Percentiles rank a stretch among this genome's conserved stretches.
These are phyloP conservation scores for Silurus asotus DNA, from an alignment of 2,113 vertebrate genomes.

Conservation along the genomic window DNA sequence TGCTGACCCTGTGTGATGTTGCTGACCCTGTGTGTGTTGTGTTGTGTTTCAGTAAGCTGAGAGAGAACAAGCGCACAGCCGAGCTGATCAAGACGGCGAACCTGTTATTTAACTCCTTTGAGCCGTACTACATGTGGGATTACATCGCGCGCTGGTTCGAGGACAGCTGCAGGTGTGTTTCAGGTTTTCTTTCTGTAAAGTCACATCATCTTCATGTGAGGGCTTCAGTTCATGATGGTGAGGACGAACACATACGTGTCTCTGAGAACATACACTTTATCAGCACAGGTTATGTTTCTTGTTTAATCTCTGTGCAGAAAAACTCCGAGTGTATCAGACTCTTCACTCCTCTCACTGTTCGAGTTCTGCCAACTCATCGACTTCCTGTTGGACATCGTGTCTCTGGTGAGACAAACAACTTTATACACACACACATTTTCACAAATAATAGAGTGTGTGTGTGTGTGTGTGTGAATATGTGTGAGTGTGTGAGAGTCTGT, in stretches of 20 bases:
- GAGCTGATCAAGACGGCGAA: constrained; percentile 99
- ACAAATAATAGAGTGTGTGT: too few relatives aligned
- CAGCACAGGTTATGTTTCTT: neutral
- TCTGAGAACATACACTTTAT: neutral
- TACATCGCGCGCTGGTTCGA: constrained; percentile 98
- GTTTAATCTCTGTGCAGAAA: constrained; percentile 73
- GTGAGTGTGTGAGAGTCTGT: too few relatives aligned
- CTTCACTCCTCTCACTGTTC: constrained; percentile 82
- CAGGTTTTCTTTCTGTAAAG: too few relatives aligned
- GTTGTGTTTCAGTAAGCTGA: constrained; percentile 80
- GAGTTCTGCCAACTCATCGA: constrained; percentile 96
- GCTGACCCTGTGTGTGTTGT: neutral
- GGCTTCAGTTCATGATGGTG: too few relatives aligned
- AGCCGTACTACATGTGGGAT: constrained; percentile 99
- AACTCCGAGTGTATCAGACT: constrained; percentile 75
- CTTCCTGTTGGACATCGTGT: constrained; percentile 98
- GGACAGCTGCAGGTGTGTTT: constrained; percentile 92
- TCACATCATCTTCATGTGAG: neutral
- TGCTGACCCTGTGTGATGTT: neutral
- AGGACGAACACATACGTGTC: too few relatives aligned
- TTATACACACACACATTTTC: neutral
- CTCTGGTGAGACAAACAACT: constrained; percentile 83
- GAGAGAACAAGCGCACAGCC: constrained; percentile 97
- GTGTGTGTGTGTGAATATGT: too few relatives aligned
- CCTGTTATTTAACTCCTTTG: constrained; percentile 98